These are phyloP conservation scores for Catharus minimus DNA, from an alignment of 2,113 vertebrate species.

Conservation along the genomic window DNA sequence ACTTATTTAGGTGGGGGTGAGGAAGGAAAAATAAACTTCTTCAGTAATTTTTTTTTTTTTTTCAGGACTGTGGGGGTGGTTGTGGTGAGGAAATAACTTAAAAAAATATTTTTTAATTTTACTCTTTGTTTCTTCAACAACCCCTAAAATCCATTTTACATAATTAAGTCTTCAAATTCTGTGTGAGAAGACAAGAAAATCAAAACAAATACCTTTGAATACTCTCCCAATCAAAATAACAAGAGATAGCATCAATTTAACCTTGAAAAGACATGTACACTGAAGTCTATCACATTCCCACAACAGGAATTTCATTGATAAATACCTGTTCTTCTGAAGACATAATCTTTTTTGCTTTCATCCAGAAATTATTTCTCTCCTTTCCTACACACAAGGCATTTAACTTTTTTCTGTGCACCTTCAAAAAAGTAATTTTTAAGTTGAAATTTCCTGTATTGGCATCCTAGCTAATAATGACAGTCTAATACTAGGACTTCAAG, in stretches of 20 bases:
- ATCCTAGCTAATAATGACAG: not conserved
- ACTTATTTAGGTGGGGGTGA: not conserved
- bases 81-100: fast-evolving
- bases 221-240: not conserved
- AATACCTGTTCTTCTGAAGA: not conserved
- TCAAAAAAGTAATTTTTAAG: not conserved
- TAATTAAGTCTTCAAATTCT: not conserved
- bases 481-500: not conserved
- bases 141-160: not conserved
- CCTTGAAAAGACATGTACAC: not conserved
- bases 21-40: not conserved
- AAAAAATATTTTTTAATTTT: not conserved
- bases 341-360: not conserved
- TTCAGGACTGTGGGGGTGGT: fast-evolving
- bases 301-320: not conserved
- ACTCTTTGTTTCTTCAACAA: not conserved
- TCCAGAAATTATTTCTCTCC: not conserved
- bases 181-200: not conserved
- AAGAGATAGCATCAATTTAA: not conserved
- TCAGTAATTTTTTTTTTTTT: not conserved
- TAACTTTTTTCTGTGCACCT: not conserved
- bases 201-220: not conserved
- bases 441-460: not conserved
- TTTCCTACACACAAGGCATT: not conserved
- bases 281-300: not conserved